Base-by-base conservation (phyloP, 2,797 vertebrate genomes). In the Pipistrellus pipistrellus region DNA sequence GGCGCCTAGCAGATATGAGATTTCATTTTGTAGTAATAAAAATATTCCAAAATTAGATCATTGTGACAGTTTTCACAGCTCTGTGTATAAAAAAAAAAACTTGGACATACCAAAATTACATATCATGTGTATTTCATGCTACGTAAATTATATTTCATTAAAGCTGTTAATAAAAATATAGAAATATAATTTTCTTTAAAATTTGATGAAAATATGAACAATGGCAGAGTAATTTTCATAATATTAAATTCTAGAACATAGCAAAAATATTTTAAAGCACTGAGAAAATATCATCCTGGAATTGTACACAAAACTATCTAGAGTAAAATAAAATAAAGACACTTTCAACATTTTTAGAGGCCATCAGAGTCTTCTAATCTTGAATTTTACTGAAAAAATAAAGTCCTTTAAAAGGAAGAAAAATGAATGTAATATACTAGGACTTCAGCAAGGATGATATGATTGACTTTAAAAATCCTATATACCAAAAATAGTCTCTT, bases 151-250 rank as follows among this genome's bases (percentile, higher is more conserved):
- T n/a, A 27, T 15, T 13, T 92, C 41, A 82, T 38, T 87, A 72
- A 64, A 71, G 15, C 15, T 46, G 1, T 32, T 46, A 57, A 72
- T 44, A 84, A 73, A 87, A 68, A 44, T 46, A 66, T 27, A 78
- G 10, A 75, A 92, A 92, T 68, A 68, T 7, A 94, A n/a, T 71
- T 94, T 68, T 86, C 21, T 48, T 35, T 41, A 81, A 82, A 86
- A 55, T 10, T 4, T 51, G 12, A 66, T 48, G 32, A 66, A 72
- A 64, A 89, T 68, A 66, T 64, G 17, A 73, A 86, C 55, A 32
- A 59, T 12, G 90, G 15, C 30, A 77, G 21, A 51, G 2, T 38
- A 75, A 68, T 62, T 64, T 15, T 48, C 8, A 78, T 53, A n/a
- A 90, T 59, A 68, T 69, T 87, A 85, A 80, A 75, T 73, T 90